These are phyloP conservation scores for Antheraea yamamai DNA, from an alignment of 2,888 invertebrate species.

Conservation along the genomic window DNA sequence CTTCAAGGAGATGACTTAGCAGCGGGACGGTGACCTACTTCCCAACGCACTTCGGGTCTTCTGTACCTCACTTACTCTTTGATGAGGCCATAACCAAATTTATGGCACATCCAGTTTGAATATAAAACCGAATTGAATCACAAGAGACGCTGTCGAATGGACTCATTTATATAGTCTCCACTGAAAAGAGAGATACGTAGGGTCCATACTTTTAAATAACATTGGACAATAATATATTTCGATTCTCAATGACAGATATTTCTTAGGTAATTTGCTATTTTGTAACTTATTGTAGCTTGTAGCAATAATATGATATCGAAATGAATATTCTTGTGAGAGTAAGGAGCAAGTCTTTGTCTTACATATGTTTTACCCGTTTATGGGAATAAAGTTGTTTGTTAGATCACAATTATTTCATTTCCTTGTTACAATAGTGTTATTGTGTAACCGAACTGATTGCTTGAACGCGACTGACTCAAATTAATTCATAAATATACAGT, in stretches of 20 bases:
- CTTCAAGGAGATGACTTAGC: background rate
- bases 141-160: background rate
- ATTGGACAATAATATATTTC: background rate
- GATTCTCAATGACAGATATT: background rate
- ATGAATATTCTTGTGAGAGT: no score
- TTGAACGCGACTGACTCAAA: no score
- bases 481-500: no score
- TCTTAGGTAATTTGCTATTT: no score
- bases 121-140: slow-evolving; percentile 12
- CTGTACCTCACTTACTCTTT: background rate
- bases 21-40: slow-evolving; percentile 2
- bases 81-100: slow-evolving; percentile 13
- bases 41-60: background rate
- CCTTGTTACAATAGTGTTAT: no score
- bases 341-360: no score
- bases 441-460: no score
- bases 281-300: no score
- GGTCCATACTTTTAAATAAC: background rate
- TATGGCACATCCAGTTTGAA: slow-evolving; percentile 10
- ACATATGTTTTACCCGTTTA: no score
- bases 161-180: background rate
- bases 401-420: no score
- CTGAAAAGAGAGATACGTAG: background rate
- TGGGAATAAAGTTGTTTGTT: no score
- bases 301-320: no score